phyloP scores from a whole-genome alignment of 2,797 vertebrate genomes.

The Rhinichthys osculus region DNA sequence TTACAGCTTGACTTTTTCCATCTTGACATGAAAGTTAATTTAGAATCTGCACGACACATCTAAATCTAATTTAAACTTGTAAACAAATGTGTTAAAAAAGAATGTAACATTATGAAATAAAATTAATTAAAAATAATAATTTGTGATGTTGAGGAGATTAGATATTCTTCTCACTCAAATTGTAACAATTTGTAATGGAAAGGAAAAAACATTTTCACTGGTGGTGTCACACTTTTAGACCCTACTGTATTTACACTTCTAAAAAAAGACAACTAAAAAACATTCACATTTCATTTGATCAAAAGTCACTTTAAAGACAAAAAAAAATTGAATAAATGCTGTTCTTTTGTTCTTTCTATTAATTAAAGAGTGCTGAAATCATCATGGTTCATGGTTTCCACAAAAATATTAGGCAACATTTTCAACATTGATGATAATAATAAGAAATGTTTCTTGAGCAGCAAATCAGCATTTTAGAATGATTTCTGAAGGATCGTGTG shows the following conservation, averaged over 20 bases:
- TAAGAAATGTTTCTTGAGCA: neutral
- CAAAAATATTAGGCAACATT: neutral
- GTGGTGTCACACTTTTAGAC: neutral
- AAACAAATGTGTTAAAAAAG: neutral
- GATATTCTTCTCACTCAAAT: neutral
- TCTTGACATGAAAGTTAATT: neutral
- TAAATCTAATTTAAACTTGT: neutral
- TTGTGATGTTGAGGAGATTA: neutral
- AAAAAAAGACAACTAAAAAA: neutral
- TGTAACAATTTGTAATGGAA: neutral
- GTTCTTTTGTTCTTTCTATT: neutral
- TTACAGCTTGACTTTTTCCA: neutral
- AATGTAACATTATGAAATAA: neutral
- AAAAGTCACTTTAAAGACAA: neutral
- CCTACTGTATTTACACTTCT: neutral
- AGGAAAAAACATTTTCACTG: neutral
- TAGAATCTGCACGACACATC: neutral
- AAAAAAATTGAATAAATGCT: neutral
- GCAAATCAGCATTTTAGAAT: neutral
- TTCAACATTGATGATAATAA: slow-evolving; percentile 1
- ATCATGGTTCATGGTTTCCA: neutral
- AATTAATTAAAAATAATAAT: neutral
- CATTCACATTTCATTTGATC: neutral
- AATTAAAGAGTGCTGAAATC: neutral
- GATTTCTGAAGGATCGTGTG: neutral